Evolutionary conservation across 2,113 vertebrate species (phyloP).

Genomic region (Chionomys nivalis): DNA sequence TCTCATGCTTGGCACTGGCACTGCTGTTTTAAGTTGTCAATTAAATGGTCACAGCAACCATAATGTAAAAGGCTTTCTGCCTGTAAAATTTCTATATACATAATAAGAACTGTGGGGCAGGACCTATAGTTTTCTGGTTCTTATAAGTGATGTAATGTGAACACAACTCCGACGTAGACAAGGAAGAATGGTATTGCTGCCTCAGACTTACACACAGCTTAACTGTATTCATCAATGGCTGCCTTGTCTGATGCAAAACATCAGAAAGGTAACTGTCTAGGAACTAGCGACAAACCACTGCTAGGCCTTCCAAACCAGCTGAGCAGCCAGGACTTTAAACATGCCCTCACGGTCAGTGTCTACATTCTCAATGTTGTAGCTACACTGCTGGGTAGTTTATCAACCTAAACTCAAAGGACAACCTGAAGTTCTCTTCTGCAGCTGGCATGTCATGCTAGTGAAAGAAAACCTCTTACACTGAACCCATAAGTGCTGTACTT

Average conservation of each 20-base stretch:
- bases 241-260: background rate
- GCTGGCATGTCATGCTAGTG: fast-evolving
- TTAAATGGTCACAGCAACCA: background rate
- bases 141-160: background rate
- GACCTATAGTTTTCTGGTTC: background rate
- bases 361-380: background rate
- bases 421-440: background rate
- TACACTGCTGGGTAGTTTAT: background rate
- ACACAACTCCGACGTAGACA: background rate
- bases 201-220: background rate
- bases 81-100: background rate
- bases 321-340: too few species aligned
- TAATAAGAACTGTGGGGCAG: background rate
- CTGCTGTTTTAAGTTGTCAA: background rate
- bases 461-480: background rate
- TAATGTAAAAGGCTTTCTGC: background rate
- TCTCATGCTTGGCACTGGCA: background rate
- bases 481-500: background rate
- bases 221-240: background rate
- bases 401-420: background rate
- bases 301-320: background rate
- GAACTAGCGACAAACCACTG: background rate
- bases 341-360: background rate
- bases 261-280: background rate
- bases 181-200: background rate